These are phyloP conservation scores for Paracanthobrama guichenoti DNA, from an alignment of 2,113 vertebrate species.

Conservation along the genomic window DNA sequence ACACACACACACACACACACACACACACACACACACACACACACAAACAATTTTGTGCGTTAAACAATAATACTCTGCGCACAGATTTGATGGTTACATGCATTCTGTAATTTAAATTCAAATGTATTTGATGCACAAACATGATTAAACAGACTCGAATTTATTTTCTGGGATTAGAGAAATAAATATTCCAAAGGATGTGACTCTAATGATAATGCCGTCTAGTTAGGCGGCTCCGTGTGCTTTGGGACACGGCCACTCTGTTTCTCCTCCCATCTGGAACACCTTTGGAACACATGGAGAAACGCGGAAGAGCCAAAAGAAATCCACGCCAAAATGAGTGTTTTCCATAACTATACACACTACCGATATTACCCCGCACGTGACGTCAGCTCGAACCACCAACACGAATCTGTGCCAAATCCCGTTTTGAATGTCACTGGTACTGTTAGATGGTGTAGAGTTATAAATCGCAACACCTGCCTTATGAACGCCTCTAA, in stretches of 20 bases:
- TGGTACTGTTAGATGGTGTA: no score
- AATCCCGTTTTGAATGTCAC: no score
- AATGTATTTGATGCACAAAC: neutral
- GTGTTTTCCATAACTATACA: neutral
- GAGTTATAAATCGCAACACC: neutral
- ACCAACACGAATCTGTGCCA: neutral
- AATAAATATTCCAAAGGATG: neutral
- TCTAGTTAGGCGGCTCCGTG: neutral
- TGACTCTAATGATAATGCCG: no score
- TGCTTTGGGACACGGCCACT: neutral
- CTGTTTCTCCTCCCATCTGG: slow-evolving; percentile 54
- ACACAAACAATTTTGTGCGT: no score
- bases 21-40: no score
- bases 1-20: no score
- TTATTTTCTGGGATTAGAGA: no score
- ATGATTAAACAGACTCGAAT: neutral
- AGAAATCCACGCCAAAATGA: neutral
- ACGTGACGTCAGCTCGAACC: neutral
- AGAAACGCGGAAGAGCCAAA: slow-evolving; percentile 48
- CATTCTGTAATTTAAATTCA: no score
- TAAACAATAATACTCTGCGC: no score
- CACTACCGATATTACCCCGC: neutral
- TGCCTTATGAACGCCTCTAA: neutral
- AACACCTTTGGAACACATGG: slow-evolving; percentile 51
- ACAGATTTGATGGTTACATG: no score